Conservation (phyloP, 2,797 vertebrate species). For the Gephyroberyx darwinii region DNA sequence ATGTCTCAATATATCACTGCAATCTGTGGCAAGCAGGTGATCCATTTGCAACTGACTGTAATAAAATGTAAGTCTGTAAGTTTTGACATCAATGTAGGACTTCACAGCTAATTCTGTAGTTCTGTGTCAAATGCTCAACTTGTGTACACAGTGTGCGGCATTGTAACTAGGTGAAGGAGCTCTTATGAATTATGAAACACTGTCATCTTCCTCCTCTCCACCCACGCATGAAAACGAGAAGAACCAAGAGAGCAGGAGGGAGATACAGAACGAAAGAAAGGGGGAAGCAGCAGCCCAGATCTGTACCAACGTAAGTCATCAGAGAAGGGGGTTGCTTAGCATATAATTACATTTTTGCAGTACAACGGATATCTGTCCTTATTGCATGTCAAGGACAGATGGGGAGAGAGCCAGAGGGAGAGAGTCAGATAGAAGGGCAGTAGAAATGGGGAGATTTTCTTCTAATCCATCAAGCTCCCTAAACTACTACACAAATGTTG, state of each 20-base stretch:
- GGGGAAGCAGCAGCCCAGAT: slow-evolving; percentile 18
- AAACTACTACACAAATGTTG: slow-evolving; percentile 34
- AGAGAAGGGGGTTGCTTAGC: slow-evolving; percentile 13
- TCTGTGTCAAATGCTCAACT: slow-evolving; percentile 5
- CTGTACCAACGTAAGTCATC: slow-evolving; percentile 20
- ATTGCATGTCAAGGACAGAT: slow-evolving; percentile 37
- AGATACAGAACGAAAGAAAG: slow-evolving; percentile 18
- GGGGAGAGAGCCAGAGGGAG: not conserved
- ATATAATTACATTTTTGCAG: slow-evolving; percentile 34
- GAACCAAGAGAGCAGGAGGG: slow-evolving; percentile 17
- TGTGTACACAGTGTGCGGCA: slow-evolving; percentile 17
- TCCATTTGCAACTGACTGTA: not conserved
- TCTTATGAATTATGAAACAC: slow-evolving; percentile 51
- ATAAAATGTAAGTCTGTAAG: not conserved
- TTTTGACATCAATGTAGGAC: not conserved
- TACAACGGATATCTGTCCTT: slow-evolving; percentile 19
- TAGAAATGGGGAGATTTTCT: slow-evolving; percentile 7
- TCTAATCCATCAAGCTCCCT: slow-evolving; percentile 40
- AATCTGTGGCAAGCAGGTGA: slow-evolving; percentile 15
- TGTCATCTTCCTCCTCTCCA: slow-evolving; percentile 34
- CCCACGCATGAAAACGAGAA: slow-evolving; percentile 23
- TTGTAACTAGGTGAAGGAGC: slow-evolving; percentile 33
- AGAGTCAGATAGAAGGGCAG: slow-evolving; percentile 16
- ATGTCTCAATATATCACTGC: slow-evolving; percentile 33
- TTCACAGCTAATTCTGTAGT: not conserved